Percentiles rank a stretch among this genome's conserved stretches.
Evolutionary conservation across 2,888 invertebrate species (phyloP).

Genomic region (Boloria euphrosyne): DNA sequence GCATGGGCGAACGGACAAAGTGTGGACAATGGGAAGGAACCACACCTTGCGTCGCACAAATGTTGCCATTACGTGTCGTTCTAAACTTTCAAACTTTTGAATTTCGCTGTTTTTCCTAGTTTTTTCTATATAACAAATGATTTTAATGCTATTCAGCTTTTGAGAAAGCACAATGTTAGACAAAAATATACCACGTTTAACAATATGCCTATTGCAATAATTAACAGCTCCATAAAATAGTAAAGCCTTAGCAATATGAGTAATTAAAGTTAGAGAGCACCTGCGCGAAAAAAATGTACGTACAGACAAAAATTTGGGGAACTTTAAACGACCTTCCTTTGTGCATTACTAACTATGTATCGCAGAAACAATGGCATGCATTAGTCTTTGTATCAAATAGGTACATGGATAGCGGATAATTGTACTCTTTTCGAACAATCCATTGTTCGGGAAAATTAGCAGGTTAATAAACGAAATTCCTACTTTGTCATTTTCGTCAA

Average conservation of each 20-base stretch:
- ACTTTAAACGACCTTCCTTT: slow-evolving; percentile 47
- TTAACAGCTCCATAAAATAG: neutral
- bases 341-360: slow-evolving; percentile 75
- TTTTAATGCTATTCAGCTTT: neutral
- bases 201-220: neutral
- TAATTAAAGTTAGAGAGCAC: slow-evolving; percentile 15
- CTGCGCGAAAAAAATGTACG: slow-evolving; percentile 8
- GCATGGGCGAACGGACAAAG: slow-evolving; percentile 42
- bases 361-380: slow-evolving; percentile 71
- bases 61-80: slow-evolving; percentile 37
- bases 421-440: slow-evolving; percentile 53
- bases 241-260: slow-evolving; percentile 11
- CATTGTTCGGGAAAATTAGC: slow-evolving; percentile 30
- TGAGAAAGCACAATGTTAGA: too few relatives aligned
- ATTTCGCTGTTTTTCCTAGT: slow-evolving; percentile 26
- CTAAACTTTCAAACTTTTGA: slow-evolving; percentile 28
- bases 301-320: slow-evolving; percentile 15
- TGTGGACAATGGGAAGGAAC: slow-evolving; percentile 62
- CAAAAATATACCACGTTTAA: neutral
- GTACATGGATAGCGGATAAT: slow-evolving; percentile 76
- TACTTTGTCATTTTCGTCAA: slow-evolving; percentile 10
- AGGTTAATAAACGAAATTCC: slow-evolving; percentile 28
- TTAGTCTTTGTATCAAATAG: slow-evolving; percentile 78
- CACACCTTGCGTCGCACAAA: slow-evolving; percentile 57
- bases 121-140: slow-evolving; percentile 5